Evolutionary conservation across 1,140 invertebrate species (phyloP).

Genomic region (Ganaspis sp.): DNA sequence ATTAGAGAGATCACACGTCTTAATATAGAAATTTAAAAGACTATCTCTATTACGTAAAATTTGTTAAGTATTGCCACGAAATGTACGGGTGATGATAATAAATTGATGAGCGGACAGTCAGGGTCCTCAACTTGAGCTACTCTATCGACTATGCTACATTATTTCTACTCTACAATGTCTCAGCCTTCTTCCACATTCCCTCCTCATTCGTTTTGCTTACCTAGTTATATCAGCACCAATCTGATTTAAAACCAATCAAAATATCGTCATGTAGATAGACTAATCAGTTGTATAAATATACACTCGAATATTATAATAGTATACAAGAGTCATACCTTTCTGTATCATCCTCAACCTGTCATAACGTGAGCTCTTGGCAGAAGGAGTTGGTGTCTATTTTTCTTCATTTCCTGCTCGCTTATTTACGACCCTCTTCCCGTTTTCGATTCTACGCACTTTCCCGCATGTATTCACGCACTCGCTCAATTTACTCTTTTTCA

Average conservation of each 20-base stretch:
- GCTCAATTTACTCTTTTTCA: conserved; percentile 38
- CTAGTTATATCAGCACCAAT: conserved; percentile 75
- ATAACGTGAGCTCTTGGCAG: conserved; percentile 48
- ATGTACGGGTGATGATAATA: conserved; percentile 66
- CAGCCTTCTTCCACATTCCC: conserved; percentile 75
- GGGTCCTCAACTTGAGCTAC: conserved; percentile 67
- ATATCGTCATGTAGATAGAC: conserved; percentile 74
- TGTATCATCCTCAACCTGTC: conserved; percentile 59
- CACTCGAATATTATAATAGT: conserved; percentile 75
- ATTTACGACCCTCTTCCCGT: background rate
- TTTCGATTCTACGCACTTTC: conserved; percentile 33
- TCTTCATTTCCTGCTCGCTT: background rate
- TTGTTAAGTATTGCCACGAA: conserved; percentile 75
- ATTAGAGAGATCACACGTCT: conserved; percentile 77
- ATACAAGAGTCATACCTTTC: conserved; percentile 71
- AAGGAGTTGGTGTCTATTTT: conserved; percentile 30
- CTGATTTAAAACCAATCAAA: conserved; percentile 74
- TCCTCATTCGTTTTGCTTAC: conserved; percentile 65
- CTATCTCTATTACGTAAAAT: conserved; percentile 75
- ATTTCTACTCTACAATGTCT: conserved; percentile 71
- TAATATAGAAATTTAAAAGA: conserved; percentile 77
- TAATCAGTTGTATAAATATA: conserved; percentile 76
- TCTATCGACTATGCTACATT: conserved; percentile 71
- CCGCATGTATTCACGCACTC: conserved; percentile 43
- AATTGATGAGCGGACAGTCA: conserved; percentile 58